Percentiles rank a stretch among this genome's conserved stretches.
These are phyloP conservation scores for Himalopsyche kuldschensis DNA, from an alignment of 2,888 invertebrate genomes.

Conservation along the genomic window DNA sequence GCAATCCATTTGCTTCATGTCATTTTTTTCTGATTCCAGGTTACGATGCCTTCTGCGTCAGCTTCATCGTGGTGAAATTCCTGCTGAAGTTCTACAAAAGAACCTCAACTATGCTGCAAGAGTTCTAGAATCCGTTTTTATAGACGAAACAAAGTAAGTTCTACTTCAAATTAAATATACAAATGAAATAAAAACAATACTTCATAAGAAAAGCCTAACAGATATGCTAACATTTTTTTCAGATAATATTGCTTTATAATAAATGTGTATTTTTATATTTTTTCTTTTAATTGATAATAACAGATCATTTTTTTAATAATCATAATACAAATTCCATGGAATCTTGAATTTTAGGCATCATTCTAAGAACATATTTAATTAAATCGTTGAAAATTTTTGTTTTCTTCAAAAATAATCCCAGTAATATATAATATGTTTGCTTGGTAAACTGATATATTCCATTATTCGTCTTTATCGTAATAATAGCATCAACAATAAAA, in stretches of 20 bases:
- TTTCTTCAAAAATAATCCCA: not conserved
- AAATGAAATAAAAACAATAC: not conserved
- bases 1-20: too few species aligned
- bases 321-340: not conserved
- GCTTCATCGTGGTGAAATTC: constrained; percentile 84
- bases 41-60: constrained; percentile 88
- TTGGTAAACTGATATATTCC: not conserved
- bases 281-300: too few species aligned
- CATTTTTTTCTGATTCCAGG: constrained; percentile 60
- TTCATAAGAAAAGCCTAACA: not conserved
- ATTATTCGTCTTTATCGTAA: not conserved
- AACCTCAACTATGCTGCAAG: constrained; percentile 92
- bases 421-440: not conserved
- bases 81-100: constrained; percentile 85
- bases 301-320: not conserved
- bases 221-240: not conserved
- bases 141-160: constrained; percentile 92
- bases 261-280: too few species aligned
- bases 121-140: constrained; percentile 89
- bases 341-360: not conserved
- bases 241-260: not conserved
- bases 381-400: not conserved
- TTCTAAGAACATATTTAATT: not conserved
- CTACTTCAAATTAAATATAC: not conserved
- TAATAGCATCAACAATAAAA: not conserved